A percentile compares a stretch with the other conserved stretches of the same genome.
These are phyloP conservation scores for Paedocypris micromegethes DNA, from an alignment of 2,797 vertebrate genomes.

Conservation along the genomic window DNA sequence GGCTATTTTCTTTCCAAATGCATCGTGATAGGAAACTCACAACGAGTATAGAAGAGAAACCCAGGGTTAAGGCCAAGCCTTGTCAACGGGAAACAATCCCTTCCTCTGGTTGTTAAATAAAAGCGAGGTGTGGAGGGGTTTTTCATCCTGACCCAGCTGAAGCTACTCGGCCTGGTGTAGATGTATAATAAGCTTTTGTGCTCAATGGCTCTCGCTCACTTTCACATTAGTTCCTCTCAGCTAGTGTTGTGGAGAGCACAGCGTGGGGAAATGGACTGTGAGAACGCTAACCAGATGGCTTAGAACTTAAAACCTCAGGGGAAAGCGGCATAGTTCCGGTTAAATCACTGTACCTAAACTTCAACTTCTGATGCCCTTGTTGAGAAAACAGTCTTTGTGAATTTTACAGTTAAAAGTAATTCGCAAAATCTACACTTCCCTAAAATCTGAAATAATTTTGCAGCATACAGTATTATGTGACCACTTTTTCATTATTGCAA, in stretches of 20 bases:
- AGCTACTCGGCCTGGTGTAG: slow-evolving; percentile 28
- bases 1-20: slow-evolving; percentile 40
- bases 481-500: too few relatives aligned
- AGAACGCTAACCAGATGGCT: slow-evolving; percentile 49
- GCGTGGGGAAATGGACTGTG: slow-evolving; percentile 34
- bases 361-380: slow-evolving; percentile 8
- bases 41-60: slow-evolving; percentile 35
- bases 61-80: slow-evolving; percentile 40
- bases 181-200: slow-evolving; percentile 47
- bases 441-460: too few relatives aligned
- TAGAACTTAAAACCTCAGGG: slow-evolving; percentile 24
- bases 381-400: slow-evolving; percentile 12
- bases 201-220: slow-evolving; percentile 30
- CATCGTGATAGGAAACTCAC: slow-evolving; percentile 55
- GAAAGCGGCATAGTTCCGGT: slow-evolving; percentile 30
- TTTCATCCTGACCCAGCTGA: slow-evolving; percentile 18
- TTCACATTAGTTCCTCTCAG: slow-evolving; percentile 36
- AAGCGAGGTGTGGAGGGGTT: slow-evolving; percentile 29
- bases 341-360: slow-evolving; percentile 42
- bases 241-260: slow-evolving; percentile 28
- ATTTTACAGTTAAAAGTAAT: too few relatives aligned
- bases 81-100: slow-evolving; percentile 46
- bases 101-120: slow-evolving; percentile 47
- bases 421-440: too few relatives aligned
- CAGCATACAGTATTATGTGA: too few relatives aligned